Evolutionary conservation across 2,888 invertebrate species (phyloP).

Genomic region (Podabrus alpinus): DNA sequence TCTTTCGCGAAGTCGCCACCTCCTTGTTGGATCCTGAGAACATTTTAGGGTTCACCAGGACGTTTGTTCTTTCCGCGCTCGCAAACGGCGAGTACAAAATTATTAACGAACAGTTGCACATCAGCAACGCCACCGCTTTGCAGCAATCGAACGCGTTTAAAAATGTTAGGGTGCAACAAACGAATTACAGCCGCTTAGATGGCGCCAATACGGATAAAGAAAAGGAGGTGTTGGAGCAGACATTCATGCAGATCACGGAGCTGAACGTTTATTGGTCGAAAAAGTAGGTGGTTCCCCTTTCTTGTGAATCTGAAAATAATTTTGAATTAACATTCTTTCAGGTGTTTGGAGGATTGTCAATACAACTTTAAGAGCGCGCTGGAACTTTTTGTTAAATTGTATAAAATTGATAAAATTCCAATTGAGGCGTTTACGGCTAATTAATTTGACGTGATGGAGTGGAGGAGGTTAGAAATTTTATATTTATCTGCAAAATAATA

Average conservation of each 20-base stretch:
- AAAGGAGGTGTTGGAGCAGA: slow-evolving; percentile 41
- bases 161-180: slow-evolving; percentile 32
- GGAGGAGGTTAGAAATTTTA: too few species aligned
- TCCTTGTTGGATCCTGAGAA: slow-evolving; percentile 58
- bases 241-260: slow-evolving; percentile 44
- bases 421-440: slow-evolving; percentile 37
- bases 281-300: slow-evolving; percentile 38
- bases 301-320: not conserved
- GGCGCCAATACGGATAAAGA: slow-evolving; percentile 40
- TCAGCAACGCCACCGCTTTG: slow-evolving; percentile 56
- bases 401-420: slow-evolving; percentile 50
- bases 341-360: slow-evolving; percentile 66
- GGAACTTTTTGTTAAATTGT: slow-evolving; percentile 54
- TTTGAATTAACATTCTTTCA: slow-evolving; percentile 47
- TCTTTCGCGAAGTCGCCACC: slow-evolving; percentile 64
- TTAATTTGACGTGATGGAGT: not conserved
- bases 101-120: slow-evolving; percentile 67
- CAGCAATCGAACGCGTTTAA: slow-evolving; percentile 45
- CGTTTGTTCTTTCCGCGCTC: slow-evolving; percentile 59
- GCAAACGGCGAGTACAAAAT: slow-evolving; percentile 64
- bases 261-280: slow-evolving; percentile 48
- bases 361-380: slow-evolving; percentile 66
- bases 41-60: slow-evolving; percentile 62
- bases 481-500: too few species aligned
- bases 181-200: slow-evolving; percentile 29